Percentiles rank a stretch among this genome's conserved stretches.
Evolutionary conservation across 2,113 vertebrate genomes (phyloP).

Genomic region (Etia nguti): DNA sequence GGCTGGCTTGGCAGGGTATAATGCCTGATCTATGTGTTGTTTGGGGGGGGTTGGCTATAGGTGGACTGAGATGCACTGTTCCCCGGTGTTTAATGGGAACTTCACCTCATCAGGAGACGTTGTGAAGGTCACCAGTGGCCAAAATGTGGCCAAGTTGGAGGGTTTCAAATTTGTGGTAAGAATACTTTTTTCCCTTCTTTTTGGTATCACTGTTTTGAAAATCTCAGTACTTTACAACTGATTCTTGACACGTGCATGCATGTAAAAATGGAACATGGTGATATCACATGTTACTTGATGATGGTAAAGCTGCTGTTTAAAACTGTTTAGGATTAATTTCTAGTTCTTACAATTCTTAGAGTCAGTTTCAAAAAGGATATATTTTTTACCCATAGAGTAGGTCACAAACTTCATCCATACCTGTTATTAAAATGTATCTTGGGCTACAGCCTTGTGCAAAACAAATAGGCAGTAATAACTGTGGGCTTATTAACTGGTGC

Average conservation of each 20-base stretch:
- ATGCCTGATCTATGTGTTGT: constrained; percentile 39
- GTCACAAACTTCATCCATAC: neutral
- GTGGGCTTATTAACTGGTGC: neutral
- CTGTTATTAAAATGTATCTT: neutral
- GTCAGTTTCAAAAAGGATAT: neutral
- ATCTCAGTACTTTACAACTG: neutral
- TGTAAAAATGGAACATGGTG: neutral
- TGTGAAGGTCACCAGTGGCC: constrained; percentile 80
- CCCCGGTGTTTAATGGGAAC: constrained; percentile 69
- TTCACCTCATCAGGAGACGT: constrained; percentile 73
- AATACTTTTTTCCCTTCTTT: neutral
- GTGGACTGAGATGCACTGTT: constrained; percentile 84
- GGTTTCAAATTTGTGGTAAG: constrained; percentile 91
- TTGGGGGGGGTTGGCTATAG: constrained; percentile 48
- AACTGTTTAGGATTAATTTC: neutral
- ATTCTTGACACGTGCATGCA: neutral
- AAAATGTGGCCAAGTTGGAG: constrained; percentile 67
- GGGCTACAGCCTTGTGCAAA: neutral
- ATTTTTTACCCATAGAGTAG: neutral
- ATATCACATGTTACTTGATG: neutral
- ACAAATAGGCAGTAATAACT: neutral
- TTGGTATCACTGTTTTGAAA: neutral
- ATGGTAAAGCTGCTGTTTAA: neutral
- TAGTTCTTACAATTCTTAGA: neutral
- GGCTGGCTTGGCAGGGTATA: constrained; percentile 19